These are phyloP conservation scores for Gallinago nigripennis DNA, from an alignment of 2,797 vertebrate genomes.

Conservation along the genomic window DNA sequence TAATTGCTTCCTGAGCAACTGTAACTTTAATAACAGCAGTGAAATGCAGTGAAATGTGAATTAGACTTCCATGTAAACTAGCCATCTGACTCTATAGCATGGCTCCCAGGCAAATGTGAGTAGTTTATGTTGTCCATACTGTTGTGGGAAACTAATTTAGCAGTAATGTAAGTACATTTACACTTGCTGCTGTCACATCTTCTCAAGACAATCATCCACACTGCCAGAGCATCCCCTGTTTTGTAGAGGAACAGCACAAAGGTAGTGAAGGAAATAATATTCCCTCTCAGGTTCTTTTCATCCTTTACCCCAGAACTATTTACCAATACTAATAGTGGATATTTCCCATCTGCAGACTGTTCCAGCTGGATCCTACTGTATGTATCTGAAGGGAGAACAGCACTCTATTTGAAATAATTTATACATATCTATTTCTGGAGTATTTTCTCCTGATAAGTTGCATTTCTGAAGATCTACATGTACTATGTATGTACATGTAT, in stretches of 20 bases:
- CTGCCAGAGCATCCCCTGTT: not conserved
- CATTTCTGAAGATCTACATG: not conserved
- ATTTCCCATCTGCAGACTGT: not conserved
- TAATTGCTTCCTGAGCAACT: not conserved
- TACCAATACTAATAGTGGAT: not conserved
- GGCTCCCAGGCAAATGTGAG: not conserved
- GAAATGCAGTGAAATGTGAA: not conserved
- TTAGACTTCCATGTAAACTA: not conserved
- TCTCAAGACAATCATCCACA: not conserved
- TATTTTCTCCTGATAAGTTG: not conserved
- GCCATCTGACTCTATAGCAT: not conserved
- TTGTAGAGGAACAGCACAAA: not conserved
- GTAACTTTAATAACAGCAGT: not conserved
- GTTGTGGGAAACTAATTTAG: not conserved
- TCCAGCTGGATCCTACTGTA: not conserved
- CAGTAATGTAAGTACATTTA: not conserved
- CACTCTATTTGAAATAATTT: not conserved
- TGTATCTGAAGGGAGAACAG: not conserved
- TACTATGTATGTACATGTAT: too few species aligned
- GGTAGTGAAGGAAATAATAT: not conserved
- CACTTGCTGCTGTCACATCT: not conserved
- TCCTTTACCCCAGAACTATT: not conserved
- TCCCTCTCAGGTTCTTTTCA: not conserved
- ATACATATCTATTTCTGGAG: not conserved
- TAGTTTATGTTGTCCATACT: not conserved